Base-by-base conservation (phyloP, 2,888 invertebrate species). In the Apotomis turbidana region DNA sequence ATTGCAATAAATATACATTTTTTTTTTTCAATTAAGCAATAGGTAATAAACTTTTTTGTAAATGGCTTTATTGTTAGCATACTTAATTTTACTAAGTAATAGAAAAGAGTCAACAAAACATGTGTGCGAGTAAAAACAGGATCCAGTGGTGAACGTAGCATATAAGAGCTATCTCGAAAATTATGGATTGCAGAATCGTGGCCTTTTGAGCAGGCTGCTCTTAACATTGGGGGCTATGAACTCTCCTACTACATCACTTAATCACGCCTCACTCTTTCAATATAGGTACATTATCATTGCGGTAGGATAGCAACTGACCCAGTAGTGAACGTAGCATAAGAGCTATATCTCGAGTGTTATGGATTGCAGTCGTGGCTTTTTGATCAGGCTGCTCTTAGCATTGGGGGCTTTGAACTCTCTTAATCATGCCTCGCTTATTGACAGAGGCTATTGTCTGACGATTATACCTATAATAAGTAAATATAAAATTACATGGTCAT, bases 261-360 rank as follows among this genome's bases (percentile, higher is more conserved):
- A 88, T 88, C 86, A 86, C 80, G 78, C 81, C 79, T 78, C 81
- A 80, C 80, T 79, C 81, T 83, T 83, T 85, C 2, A 27, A 27
- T 27, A 27, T 27, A 27, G 2, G 27, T 27, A 27, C 2, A 27
- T 6, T 36, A 5, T 41, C 6, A 68, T 69, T 57, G 55, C 69
- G 13, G 58, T 49, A 8, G 49, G 5, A 63, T 8, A 36, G 4
- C n/a, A 46, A 57, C 0, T 46, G 46, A 66, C n/a, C 27, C 27
- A 57, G 68, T 73, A 78, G 74, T 79, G 76, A 86, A 86, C 79
- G 80, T 73, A 76, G 81, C 84, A 81, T 74, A 54, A 76, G 72
- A 60, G 76, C 81, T 81, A 87, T 90, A 89, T 90, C 89, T 89
- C 87, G 83, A 89, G 87, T 86, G 85, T 87, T 87, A 90, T 90